Conservation (phyloP, 2,113 vertebrate genomes). For the Sphyrna mokarran region DNA sequence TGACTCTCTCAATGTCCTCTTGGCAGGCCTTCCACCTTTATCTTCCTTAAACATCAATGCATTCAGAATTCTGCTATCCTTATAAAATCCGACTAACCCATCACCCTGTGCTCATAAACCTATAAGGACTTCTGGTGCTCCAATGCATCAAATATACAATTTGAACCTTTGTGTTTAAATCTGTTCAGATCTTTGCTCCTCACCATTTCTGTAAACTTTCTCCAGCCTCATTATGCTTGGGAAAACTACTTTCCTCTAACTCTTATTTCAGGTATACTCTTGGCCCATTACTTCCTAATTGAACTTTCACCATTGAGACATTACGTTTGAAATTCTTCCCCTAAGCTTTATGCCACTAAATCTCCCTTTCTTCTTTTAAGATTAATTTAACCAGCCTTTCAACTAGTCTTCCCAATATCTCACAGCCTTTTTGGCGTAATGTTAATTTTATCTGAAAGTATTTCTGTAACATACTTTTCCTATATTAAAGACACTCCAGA, state of each 20-base stretch:
- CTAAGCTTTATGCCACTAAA: not conserved
- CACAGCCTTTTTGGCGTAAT: not conserved
- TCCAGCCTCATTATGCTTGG: not conserved
- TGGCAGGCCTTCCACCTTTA: too few relatives aligned
- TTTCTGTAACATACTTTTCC: not conserved
- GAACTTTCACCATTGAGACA: not conserved
- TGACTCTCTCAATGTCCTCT: too few relatives aligned
- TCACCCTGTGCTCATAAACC: not conserved
- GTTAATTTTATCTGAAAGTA: not conserved
- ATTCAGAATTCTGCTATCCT: too few relatives aligned
- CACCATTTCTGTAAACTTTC: not conserved
- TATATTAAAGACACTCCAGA: not conserved
- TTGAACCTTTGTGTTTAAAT: not conserved
- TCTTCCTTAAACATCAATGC: too few relatives aligned
- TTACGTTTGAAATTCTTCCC: not conserved
- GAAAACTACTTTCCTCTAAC: not conserved
- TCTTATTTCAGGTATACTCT: not conserved
- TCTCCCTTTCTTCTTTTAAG: not conserved
- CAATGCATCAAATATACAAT: not conserved
- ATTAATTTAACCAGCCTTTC: not conserved
- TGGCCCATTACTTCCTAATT: not conserved
- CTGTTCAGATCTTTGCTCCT: not conserved
- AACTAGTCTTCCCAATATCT: not conserved
- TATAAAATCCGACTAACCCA: not conserved
- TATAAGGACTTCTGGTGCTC: not conserved